Conservation (phyloP, 2,797 vertebrate genomes). For the Phalanger gymnotis region DNA sequence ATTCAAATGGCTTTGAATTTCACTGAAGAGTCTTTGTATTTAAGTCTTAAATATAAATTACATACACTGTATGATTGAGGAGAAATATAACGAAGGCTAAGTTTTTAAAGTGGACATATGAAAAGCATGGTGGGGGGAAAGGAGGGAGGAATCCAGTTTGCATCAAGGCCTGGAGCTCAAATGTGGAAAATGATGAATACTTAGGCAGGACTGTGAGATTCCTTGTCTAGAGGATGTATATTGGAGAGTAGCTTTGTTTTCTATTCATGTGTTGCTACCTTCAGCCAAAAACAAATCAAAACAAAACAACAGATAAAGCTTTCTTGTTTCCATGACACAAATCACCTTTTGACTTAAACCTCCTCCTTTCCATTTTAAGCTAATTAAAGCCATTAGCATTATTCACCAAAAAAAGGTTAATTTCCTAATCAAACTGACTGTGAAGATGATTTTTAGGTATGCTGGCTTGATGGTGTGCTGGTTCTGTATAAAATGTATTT, state of each 20-base stretch:
- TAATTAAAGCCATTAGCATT: background rate
- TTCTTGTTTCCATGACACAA: background rate
- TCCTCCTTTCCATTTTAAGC: background rate
- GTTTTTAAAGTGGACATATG: background rate
- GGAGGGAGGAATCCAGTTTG: background rate
- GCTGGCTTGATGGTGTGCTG: background rate
- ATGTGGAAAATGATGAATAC: background rate
- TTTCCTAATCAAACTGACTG: background rate
- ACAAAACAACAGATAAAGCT: background rate
- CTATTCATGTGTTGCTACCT: background rate
- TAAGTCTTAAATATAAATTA: background rate
- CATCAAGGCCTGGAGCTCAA: background rate
- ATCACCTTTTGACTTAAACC: background rate
- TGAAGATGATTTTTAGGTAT: constrained; percentile 24
- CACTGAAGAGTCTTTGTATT: background rate
- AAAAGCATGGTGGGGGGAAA: background rate
- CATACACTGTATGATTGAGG: background rate
- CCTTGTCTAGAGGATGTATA: background rate
- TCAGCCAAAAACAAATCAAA: background rate
- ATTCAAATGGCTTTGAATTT: background rate
- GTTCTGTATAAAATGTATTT: constrained; percentile 18
- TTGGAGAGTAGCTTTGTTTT: background rate
- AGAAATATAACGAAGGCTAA: background rate
- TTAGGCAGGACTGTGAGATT: background rate
- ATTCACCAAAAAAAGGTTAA: background rate